These are phyloP conservation scores for Atta colombica DNA, from an alignment of 1,140 invertebrate species.

Conservation along the genomic window DNA sequence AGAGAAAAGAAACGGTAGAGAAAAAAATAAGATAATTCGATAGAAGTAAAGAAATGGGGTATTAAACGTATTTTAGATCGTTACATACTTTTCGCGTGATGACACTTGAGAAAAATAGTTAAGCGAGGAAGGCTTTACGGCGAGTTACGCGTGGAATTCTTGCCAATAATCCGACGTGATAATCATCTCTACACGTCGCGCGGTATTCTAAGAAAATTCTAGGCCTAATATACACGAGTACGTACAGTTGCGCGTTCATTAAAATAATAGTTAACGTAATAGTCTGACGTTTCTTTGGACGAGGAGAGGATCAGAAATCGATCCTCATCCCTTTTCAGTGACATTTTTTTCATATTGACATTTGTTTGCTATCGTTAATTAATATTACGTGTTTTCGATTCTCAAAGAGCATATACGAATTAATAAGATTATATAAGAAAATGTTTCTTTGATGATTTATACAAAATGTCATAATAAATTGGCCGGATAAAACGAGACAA, in stretches of 20 bases:
- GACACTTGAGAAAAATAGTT: not conserved
- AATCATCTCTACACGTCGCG: constrained; percentile 7
- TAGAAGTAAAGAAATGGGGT: not conserved
- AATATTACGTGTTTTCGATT: not conserved
- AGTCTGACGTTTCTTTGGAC: not conserved
- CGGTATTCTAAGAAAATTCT: constrained; percentile 23
- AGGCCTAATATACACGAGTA: not conserved
- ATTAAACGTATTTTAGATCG: not conserved
- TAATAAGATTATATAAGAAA: constrained; percentile 25
- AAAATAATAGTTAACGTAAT: constrained; percentile 22
- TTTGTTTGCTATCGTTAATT: not conserved
- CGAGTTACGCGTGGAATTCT: constrained; percentile 10
- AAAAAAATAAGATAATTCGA: not conserved
- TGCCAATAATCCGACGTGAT: constrained; percentile 18
- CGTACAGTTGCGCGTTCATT: not conserved
- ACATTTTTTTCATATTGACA: not conserved
- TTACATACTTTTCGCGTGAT: not conserved
- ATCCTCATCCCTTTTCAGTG: not conserved
- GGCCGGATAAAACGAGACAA: not conserved
- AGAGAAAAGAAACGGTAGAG: too few species aligned
- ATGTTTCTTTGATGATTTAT: not conserved
- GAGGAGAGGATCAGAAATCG: not conserved
- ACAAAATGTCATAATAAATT: not conserved
- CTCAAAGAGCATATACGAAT: not conserved
- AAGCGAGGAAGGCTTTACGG: not conserved